Conservation (phyloP, 2,113 vertebrate genomes). For the Hyperopisus bebe region DNA sequence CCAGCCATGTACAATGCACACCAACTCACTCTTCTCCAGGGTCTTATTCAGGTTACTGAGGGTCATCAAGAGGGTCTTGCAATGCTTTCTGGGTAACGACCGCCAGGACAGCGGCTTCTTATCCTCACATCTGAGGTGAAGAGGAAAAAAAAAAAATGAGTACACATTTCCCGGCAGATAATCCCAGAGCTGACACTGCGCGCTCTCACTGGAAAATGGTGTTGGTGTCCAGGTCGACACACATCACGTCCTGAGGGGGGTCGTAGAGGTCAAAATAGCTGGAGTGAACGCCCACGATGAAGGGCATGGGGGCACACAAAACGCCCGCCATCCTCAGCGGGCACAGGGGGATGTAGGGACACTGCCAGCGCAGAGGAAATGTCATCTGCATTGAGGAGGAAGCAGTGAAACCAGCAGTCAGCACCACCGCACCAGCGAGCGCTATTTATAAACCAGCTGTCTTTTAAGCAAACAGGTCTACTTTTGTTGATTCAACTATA, state of each 20-base stretch:
- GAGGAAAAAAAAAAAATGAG: neutral
- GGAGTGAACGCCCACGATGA: conserved; percentile 93
- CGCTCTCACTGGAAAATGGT: conserved; percentile 85
- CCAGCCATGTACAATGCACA: neutral
- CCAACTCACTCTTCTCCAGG: conserved; percentile 79
- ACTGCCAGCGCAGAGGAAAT: conserved; percentile 88
- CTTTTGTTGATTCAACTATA: neutral
- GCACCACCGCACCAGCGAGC: neutral
- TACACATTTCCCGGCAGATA: neutral
- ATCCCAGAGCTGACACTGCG: neutral
- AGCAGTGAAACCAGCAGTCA: neutral
- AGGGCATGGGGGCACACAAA: conserved; percentile 87
- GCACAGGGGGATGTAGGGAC: conserved; percentile 93
- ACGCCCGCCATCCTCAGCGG: conserved; percentile 88
- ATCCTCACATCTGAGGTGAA: conserved; percentile 70
- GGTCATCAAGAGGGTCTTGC: conserved; percentile 72
- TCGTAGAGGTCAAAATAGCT: conserved; percentile 92
- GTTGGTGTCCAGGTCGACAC: conserved; percentile 91
- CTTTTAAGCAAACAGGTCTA: neutral
- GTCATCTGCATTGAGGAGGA: conserved; percentile 68
- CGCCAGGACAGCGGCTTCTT: conserved; percentile 76
- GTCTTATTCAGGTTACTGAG: conserved; percentile 73
- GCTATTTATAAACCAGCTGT: neutral
- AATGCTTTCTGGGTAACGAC: conserved; percentile 75
- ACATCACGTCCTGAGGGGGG: conserved; percentile 80